Conservation (phyloP, 2,113 vertebrate genomes). For the Rostratula benghalensis region DNA sequence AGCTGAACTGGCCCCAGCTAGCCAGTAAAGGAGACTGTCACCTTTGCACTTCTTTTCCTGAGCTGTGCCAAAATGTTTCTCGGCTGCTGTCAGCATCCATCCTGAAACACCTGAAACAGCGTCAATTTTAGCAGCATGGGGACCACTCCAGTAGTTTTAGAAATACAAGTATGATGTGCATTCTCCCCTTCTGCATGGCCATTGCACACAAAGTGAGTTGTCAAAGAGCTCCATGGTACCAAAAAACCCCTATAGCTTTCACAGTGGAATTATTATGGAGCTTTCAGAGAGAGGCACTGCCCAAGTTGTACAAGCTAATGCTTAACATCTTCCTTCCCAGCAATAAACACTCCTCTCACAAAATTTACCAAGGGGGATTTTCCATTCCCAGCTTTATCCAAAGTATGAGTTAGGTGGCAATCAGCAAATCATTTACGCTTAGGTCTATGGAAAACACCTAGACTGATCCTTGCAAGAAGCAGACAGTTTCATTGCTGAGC, state of each 20-base stretch:
- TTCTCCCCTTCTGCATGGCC: neutral
- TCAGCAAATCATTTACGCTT: neutral
- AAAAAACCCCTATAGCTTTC: neutral
- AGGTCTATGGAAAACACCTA: neutral
- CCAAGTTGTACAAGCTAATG: neutral
- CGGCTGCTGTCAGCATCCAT: neutral
- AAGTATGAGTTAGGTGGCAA: neutral
- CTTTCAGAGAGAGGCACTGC: neutral
- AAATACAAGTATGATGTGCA: neutral
- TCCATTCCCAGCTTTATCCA: neutral
- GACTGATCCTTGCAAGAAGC: neutral
- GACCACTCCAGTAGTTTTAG: neutral
- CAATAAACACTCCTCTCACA: neutral
- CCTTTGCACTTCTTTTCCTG: neutral
- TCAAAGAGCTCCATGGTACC: neutral
- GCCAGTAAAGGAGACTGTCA: neutral
- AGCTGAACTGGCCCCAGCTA: neutral
- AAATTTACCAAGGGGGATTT: fast-evolving
- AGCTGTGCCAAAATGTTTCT: neutral
- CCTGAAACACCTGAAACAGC: neutral
- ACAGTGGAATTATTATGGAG: neutral
- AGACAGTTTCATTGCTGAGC: neutral
- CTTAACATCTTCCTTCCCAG: neutral
- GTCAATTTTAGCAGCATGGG: neutral
- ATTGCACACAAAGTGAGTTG: neutral